A percentile compares a stretch with the other conserved stretches of the same genome.
Evolutionary conservation across 2,113 vertebrate species (phyloP).

Genomic region (Euleptes europaea): DNA sequence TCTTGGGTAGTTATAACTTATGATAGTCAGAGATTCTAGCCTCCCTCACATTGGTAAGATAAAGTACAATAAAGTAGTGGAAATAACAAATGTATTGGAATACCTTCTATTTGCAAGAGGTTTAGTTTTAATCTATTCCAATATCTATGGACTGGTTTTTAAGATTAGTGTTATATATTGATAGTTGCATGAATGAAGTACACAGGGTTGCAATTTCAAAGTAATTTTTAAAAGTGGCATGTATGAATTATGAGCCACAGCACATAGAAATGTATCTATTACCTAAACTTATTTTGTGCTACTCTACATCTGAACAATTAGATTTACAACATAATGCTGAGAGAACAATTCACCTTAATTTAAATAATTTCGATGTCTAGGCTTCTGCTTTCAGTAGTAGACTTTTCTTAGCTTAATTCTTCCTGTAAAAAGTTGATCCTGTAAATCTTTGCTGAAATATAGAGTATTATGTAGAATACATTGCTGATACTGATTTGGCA

Average conservation of each 20-base stretch:
- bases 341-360: neutral
- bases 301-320: neutral
- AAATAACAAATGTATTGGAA: too few relatives aligned
- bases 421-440: fast-evolving
- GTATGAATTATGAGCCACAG: neutral
- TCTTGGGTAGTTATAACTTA: too few relatives aligned
- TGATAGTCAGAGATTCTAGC: too few relatives aligned
- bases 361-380: neutral
- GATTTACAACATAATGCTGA: neutral
- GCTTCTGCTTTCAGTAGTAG: fast-evolving
- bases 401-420: neutral
- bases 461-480: neutral
- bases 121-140: neutral
- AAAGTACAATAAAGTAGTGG: too few relatives aligned
- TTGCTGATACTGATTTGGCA: conserved; percentile 14
- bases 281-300: neutral
- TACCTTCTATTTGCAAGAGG: too few relatives aligned
- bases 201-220: neutral
- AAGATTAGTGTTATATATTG: neutral
- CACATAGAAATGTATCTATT: neutral
- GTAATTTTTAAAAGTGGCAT: neutral
- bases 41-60: too few relatives aligned
- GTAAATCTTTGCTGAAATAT: neutral
- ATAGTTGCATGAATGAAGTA: too few relatives aligned
- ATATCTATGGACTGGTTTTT: neutral